Conservation (phyloP, 1,140 invertebrate species). For the Aphidius ervi region DNA sequence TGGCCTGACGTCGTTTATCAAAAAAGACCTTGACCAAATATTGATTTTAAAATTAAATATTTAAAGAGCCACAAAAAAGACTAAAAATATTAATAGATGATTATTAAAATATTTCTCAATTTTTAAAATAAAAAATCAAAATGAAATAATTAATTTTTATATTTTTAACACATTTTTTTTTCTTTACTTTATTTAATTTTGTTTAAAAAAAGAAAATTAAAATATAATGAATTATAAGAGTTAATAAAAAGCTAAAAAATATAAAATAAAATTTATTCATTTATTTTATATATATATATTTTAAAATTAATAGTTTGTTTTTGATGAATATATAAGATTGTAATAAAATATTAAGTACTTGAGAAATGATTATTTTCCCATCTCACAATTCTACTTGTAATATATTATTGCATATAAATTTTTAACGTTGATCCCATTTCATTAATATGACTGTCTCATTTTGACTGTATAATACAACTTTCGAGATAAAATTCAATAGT, state of each 20-base stretch:
- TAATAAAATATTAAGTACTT: too few relatives aligned
- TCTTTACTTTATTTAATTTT: too few relatives aligned
- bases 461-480: not conserved
- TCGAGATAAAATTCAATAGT: too few relatives aligned
- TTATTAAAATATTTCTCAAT: too few relatives aligned
- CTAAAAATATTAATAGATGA: not conserved
- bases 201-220: too few relatives aligned
- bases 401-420: conserved; percentile 51
- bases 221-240: too few relatives aligned
- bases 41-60: conserved; percentile 1
- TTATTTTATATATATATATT: too few relatives aligned
- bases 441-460: too few relatives aligned
- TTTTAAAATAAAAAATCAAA: not conserved
- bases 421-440: conserved; percentile 25
- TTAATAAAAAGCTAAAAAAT: too few relatives aligned
- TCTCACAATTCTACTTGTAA: conserved; percentile 20
- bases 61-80: not conserved
- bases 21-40: conserved; percentile 14
- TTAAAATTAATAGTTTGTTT: not conserved
- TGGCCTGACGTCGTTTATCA: conserved; percentile 21
- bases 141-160: conserved; percentile 1
- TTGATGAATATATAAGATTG: not conserved
- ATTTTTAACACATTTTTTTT: not conserved
- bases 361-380: conserved; percentile 33
- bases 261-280: too few relatives aligned